phyloP scores from a whole-genome alignment of 64 coral and sea anemone genomes.

The Anthopleura sola region DNA sequence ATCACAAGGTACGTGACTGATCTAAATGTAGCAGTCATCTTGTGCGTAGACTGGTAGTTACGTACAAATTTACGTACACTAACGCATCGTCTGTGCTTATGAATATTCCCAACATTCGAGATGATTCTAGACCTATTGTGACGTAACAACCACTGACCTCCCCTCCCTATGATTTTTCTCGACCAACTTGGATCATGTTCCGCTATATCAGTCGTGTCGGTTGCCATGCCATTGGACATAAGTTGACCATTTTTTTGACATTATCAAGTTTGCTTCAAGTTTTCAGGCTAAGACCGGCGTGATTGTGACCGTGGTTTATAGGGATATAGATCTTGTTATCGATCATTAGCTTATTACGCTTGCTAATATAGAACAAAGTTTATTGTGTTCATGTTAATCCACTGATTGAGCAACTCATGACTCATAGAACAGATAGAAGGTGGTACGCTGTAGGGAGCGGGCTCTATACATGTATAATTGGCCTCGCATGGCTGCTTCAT shows the following conservation, averaged over 20 bases:
- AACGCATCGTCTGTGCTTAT: neutral
- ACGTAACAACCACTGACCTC: neutral
- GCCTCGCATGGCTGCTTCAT: neutral
- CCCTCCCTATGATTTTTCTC: neutral
- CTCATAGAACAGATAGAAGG: neutral
- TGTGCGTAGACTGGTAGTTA: neutral
- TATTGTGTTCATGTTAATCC: neutral
- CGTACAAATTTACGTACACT: neutral
- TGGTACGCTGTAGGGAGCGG: no score
- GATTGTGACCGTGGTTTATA: neutral
- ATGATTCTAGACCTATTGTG: neutral
- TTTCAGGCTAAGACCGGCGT: neutral
- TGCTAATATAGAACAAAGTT: neutral
- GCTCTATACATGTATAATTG: neutral
- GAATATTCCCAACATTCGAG: neutral
- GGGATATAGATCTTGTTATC: neutral
- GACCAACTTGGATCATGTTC: neutral
- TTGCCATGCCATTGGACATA: neutral
- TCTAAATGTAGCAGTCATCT: neutral
- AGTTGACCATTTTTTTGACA: neutral
- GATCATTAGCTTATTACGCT: neutral
- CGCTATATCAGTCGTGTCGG: neutral
- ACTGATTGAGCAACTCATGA: neutral
- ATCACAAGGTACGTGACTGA: neutral
- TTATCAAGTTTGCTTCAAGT: neutral